Evolutionary conservation across 37 sponge, comb jelly and placozoan species (phyloP).

Genomic region (Haliclona indistincta): DNA sequence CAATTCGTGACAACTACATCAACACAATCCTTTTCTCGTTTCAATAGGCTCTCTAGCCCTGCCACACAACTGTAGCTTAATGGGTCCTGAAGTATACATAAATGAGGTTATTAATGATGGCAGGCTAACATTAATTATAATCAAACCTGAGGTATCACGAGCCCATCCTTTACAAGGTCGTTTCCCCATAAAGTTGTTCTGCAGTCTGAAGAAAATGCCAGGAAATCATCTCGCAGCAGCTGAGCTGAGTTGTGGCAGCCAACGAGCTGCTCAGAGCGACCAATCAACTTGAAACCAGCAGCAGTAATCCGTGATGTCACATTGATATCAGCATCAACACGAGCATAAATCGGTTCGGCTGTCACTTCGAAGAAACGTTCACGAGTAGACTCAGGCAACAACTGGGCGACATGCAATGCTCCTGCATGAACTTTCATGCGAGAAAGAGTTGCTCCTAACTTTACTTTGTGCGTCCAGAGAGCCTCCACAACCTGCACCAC

Average conservation of each 20-base stretch:
- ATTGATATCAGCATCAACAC: conserved; percentile 33
- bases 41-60: not conserved
- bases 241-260: not conserved
- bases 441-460: conserved; percentile 68
- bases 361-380: not conserved
- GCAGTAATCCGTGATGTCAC: conserved; percentile 10
- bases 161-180: conserved; percentile 28
- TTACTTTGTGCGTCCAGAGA: conserved; percentile 51
- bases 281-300: conserved; percentile 8
- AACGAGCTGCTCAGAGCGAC: conserved; percentile 1
- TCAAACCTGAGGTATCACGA: conserved; percentile 48
- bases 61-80: conserved; percentile 42
- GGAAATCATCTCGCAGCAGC: conserved; percentile 8
- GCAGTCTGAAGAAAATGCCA: conserved; percentile 57
- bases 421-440: conserved; percentile 50
- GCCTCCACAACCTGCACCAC: conserved; percentile 44
- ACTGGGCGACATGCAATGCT: conserved; percentile 26
- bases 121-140: not conserved
- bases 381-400: conserved; percentile 30
- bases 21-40: not conserved
- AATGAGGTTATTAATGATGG: not conserved
- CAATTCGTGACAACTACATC: conserved; percentile 45
- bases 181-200: conserved; percentile 11
- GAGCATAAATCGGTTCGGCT: conserved; percentile 23
- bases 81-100: conserved; percentile 22